phyloP scores from a whole-genome alignment of 2,113 vertebrate species.

The Alethe castanea region DNA sequence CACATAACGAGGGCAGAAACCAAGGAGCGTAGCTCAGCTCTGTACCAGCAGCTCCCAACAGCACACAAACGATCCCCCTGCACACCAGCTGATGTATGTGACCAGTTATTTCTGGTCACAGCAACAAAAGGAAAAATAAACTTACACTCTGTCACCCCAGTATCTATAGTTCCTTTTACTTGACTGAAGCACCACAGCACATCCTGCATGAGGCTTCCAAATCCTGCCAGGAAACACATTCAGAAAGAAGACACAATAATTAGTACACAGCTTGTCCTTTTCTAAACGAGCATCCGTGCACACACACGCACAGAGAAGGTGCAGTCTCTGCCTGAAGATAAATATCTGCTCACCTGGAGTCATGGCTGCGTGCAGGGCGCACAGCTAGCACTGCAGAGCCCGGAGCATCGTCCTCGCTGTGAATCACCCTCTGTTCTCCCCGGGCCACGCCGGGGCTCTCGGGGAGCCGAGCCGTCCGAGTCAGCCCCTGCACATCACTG shows the following conservation, averaged over 20 bases:
- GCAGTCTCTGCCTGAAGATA: neutral
- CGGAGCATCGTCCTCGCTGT: neutral
- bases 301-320: too few relatives aligned
- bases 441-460: conserved; percentile 20
- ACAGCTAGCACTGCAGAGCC: neutral
- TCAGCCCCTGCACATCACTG: conserved; percentile 53
- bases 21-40: neutral
- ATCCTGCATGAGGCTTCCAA: conserved; percentile 72
- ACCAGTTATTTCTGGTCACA: neutral
- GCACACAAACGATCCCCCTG: rapidly evolving
- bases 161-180: conserved; percentile 69
- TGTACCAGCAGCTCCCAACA: neutral
- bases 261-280: neutral
- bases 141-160: conserved; percentile 73
- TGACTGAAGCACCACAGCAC: conserved; percentile 75
- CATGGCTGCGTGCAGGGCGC: conserved; percentile 31
- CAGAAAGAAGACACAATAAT: neutral
- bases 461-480: conserved; percentile 46
- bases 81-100: neutral
- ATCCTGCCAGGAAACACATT: conserved; percentile 56
- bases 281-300: neutral
- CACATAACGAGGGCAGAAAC: neutral
- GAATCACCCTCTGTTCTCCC: conserved; percentile 51
- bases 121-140: neutral
- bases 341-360: conserved; percentile 54